phyloP scores from a whole-genome alignment of 2,113 vertebrate genomes.

The Mystacornis crossleyi region DNA sequence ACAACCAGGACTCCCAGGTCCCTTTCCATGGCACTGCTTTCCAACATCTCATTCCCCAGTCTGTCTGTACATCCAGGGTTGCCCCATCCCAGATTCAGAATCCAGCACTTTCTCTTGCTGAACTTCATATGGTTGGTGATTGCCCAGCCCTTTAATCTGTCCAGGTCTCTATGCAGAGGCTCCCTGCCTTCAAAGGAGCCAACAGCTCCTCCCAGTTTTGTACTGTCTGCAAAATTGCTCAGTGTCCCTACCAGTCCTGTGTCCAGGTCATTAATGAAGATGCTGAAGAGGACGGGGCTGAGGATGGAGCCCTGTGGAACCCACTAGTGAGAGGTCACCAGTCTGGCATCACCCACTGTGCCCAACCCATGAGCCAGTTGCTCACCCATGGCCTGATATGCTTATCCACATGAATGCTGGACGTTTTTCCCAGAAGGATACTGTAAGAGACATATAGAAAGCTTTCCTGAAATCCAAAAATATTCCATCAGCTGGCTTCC shows the following conservation, averaged over 20 bases:
- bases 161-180: not conserved
- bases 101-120: not conserved
- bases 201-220: not conserved
- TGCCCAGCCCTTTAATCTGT: not conserved
- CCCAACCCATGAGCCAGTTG: fast-evolving
- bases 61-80: not conserved
- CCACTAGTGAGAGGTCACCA: not conserved
- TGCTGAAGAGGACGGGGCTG: not conserved
- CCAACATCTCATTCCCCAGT: not conserved
- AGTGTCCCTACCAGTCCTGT: not conserved
- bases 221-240: no score
- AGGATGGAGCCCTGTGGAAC: not conserved
- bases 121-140: not conserved
- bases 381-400: not conserved
- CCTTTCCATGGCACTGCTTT: not conserved
- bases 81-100: not conserved
- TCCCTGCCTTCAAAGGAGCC: not conserved
- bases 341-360: not conserved
- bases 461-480: not conserved
- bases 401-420: not conserved
- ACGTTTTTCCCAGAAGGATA: not conserved
- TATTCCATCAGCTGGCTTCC: not conserved
- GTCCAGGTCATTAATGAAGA: not conserved
- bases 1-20: not conserved
- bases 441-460: not conserved